Evolutionary conservation across 2,888 invertebrate species (phyloP).

Genomic region (Ischnus inquisitorius): DNA sequence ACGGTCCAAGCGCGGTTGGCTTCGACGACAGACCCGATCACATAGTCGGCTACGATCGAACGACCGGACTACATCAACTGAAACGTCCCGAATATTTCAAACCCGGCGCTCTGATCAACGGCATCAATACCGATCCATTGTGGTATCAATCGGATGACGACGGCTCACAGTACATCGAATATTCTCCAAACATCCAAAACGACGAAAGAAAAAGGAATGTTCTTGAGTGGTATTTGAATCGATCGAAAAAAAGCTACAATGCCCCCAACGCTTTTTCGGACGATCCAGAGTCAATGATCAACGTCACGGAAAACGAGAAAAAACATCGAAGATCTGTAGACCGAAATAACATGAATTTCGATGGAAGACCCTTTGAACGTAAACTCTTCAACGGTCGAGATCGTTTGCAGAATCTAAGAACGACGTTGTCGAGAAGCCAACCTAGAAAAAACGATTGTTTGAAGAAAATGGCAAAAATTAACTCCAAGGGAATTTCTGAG

Average conservation of each 20-base stretch:
- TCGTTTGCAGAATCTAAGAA: not conserved
- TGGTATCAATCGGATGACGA: not conserved
- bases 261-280: not conserved
- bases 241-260: not conserved
- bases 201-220: not conserved
- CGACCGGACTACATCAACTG: not conserved
- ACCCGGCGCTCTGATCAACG: not conserved
- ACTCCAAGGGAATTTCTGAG: not conserved
- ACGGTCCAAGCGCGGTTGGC: constrained; percentile 1
- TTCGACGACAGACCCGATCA: not conserved
- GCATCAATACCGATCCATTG: not conserved
- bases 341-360: not conserved
- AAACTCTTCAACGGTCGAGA: not conserved
- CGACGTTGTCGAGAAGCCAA: not conserved
- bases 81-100: not conserved
- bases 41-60: constrained; percentile 2
- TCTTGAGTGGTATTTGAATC: not conserved
- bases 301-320: not conserved
- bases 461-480: not conserved
- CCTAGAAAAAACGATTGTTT: not conserved
- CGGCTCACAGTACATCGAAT: not conserved
- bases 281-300: not conserved
- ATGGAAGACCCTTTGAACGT: not conserved
- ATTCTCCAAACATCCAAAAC: not conserved
- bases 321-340: not conserved